These are phyloP conservation scores for Myrmophylax atrothorax DNA, from an alignment of 2,113 vertebrate species.

Conservation along the genomic window DNA sequence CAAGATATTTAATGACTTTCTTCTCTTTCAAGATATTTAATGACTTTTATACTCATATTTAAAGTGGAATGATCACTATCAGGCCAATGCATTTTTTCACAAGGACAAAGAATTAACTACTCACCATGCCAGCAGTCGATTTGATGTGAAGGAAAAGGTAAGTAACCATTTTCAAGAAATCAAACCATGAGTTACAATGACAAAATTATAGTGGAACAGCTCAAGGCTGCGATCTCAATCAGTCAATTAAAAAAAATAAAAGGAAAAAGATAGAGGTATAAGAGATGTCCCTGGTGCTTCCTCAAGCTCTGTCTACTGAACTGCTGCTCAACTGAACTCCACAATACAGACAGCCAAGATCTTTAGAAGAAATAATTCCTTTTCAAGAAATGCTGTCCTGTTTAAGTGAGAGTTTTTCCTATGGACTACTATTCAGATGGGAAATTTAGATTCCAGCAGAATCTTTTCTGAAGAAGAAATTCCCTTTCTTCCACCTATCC, in stretches of 20 bases:
- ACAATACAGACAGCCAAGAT: background rate
- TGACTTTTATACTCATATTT: background rate
- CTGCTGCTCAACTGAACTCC: background rate
- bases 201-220: background rate
- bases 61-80: background rate
- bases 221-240: background rate
- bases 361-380: background rate
- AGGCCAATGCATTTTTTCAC: background rate
- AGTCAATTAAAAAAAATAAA: background rate
- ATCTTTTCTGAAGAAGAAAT: background rate
- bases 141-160: background rate
- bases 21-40: background rate
- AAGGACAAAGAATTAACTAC: background rate
- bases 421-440: background rate
- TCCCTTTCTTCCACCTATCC: background rate
- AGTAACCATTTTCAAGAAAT: background rate
- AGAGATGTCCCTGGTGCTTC: background rate
- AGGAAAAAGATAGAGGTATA: background rate
- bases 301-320: background rate
- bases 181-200: background rate
- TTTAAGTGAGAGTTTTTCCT: background rate
- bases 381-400: background rate
- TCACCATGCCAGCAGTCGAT: background rate
- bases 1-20: background rate
- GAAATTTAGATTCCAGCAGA: background rate